These are phyloP conservation scores for Petrolisthes manimaculis DNA, from an alignment of 2,888 invertebrate genomes.

Conservation along the genomic window DNA sequence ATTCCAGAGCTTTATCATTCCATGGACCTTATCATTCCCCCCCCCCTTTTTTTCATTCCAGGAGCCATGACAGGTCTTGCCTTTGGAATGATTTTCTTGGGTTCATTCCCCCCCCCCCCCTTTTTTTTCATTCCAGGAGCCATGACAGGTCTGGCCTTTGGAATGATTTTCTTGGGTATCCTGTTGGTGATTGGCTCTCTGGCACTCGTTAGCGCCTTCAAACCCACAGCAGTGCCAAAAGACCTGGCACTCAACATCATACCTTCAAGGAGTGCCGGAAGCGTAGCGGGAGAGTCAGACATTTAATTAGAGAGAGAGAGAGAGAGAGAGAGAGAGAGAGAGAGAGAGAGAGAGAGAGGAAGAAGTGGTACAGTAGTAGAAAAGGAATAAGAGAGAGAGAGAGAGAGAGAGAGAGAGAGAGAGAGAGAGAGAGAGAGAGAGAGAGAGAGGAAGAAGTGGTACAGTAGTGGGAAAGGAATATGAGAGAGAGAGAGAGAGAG, in stretches of 20 bases:
- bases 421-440: not conserved
- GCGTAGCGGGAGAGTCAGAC: not conserved
- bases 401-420: not conserved
- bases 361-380: not conserved
- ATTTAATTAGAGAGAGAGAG: not conserved
- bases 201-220: conserved; percentile 5
- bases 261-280: not conserved
- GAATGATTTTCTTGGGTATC: conserved; percentile 55
- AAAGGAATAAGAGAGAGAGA: not conserved
- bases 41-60: not conserved
- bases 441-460: not conserved
- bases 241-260: not conserved
- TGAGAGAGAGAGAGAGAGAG: not conserved
- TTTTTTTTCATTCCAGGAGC: conserved; percentile 19
- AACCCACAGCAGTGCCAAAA: conserved; percentile 27
- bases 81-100: conserved; percentile 56
- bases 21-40: not conserved
- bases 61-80: conserved; percentile 60
- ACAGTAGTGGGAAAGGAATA: not conserved
- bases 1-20: too few relatives aligned
- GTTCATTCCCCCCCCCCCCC: not conserved
- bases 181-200: conserved; percentile 40
- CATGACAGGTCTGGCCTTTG: conserved; percentile 57
- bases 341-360: not conserved
- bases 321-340: not conserved